Evolutionary conservation across 2,113 vertebrate genomes (phyloP), one percentile per base, ranked within the genome.

Genomic region (Ammodramus savannarum): DNA sequence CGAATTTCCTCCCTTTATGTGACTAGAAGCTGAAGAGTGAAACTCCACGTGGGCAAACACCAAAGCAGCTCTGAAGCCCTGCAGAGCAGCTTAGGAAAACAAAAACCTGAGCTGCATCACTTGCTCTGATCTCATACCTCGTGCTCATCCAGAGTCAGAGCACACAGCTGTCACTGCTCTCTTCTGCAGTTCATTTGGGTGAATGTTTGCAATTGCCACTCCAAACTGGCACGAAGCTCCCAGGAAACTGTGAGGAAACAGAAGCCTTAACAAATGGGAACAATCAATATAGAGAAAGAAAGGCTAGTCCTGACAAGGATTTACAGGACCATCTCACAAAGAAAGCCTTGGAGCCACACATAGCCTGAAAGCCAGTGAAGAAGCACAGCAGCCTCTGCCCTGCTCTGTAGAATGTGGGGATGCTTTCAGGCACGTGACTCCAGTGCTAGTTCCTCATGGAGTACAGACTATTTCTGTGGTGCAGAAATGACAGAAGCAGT

Each of bases 41-140:
- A 88, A 61, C 49, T 48, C 41, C 7, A 3, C 1, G 0, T 21
- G 34, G 44, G 32, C 31, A 83, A 87, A 75, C 19, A 1, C 20
- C 32, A 65, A 55, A 92, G 54, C 34, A 68, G 17, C 51, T 49
- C 11, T 11, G 9, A 71, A 85, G 44, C 55, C 72, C 46, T 74
- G 55, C 46, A 86, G 76, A 76, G 91, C 39, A 89, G 41, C 51
- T 44, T 16, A 46, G n/a, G 52, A 34, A 62, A 93, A 67, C 51
- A 74, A 51, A 61, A 9, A 8, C 16, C 39, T 13, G 20, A 73
- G 54, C 38, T 81, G 61, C 46, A 43, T 57, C 5, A 0, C 1
- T 4, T 73, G 58, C 36, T 72, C 49, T 55, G 46, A 80, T 73
- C 54, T 79, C 58, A 48, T 32, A 63, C 62, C 49, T 65, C 8